Base-by-base conservation (phyloP, 2,888 invertebrate species). In the Ryuthela nishihirai region DNA sequence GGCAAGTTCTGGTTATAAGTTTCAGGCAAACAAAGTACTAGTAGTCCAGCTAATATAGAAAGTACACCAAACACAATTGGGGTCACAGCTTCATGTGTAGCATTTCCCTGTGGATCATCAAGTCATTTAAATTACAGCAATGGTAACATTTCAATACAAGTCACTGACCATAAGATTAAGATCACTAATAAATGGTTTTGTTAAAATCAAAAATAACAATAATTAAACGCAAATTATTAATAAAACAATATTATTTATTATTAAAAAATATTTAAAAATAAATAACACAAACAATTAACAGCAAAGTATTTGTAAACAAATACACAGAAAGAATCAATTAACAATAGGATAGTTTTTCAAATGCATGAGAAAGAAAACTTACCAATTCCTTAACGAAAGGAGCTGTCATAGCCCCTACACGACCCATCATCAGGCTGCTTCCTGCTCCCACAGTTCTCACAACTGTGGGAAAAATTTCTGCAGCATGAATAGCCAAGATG, bases 311-410 rank as follows among this genome's bases (percentile, higher is more conserved):
- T n/a, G n/a, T n/a, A n/a, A n/a, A n/a, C n/a, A n/a, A n/a, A n/a
- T n/a, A n/a, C n/a, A n/a, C n/a, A n/a, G n/a, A n/a, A n/a, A 6
- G 29, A 29, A 29, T 29, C 29, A 29, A 29, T 29, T 9, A 29
- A n/a, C n/a, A 2, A 9, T 9, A 10, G 9, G n/a, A 10, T 9
- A n/a, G 10, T n/a, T 10, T 29, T 29, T 9, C 29, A 29, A 10
- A 10, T 2, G 29, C 9, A 29, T 10, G 9, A 4, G 9, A 10
- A 3, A 6, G 15, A 12, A 20, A 10, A 36, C 43, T 23, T 40
- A 55, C 54, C 34, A 62, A 17, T 26, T 62, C 62, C 10, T 62
- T 62, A 25, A 62, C 36, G 24, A 62, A 62, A 5, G 62, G 62
- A 23, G 62, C 62, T n/a, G 43, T 43, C 43, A 48, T 52, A 12